phyloP scores from a whole-genome alignment of 2,888 invertebrate genomes.

The Oscheius onirici region DNA sequence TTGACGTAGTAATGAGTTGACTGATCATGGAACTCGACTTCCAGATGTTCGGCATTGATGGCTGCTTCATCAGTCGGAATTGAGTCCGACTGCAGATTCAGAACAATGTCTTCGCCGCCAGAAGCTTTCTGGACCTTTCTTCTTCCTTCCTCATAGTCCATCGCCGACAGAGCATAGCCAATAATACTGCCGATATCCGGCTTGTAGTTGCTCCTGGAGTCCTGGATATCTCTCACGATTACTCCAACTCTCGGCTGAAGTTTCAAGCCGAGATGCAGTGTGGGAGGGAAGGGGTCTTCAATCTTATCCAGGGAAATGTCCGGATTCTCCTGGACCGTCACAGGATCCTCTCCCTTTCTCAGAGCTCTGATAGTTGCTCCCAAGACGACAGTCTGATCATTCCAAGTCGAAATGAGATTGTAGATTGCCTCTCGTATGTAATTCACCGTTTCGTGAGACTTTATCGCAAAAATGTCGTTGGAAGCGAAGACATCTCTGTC shows the following conservation, averaged over 20 bases:
- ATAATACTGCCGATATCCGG: constrained; percentile 77
- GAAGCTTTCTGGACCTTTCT: constrained; percentile 24
- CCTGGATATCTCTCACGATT: constrained; percentile 62
- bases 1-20: constrained; percentile 85
- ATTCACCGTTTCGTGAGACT: constrained; percentile 50
- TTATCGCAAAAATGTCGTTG: constrained; percentile 36
- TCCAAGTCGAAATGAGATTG: constrained; percentile 58
- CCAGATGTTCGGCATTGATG: constrained; percentile 70
- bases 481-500: constrained; percentile 29
- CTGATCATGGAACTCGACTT: constrained; percentile 77
- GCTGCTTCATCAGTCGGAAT: constrained; percentile 74
- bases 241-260: constrained; percentile 54
- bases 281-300: constrained; percentile 59
- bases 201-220: constrained; percentile 52
- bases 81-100: constrained; percentile 36
- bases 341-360: constrained; percentile 34
- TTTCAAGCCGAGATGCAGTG: constrained; percentile 55
- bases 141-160: constrained; percentile 78
- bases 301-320: constrained; percentile 40
- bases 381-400: constrained; percentile 46
- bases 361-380: constrained; percentile 36
- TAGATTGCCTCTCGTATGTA: constrained; percentile 56
- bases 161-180: constrained; percentile 82
- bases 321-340: neutral
- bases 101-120: constrained; percentile 34